phyloP scores from a whole-genome alignment of 2,113 vertebrate genomes.

The Ceyx cyanopectus region DNA sequence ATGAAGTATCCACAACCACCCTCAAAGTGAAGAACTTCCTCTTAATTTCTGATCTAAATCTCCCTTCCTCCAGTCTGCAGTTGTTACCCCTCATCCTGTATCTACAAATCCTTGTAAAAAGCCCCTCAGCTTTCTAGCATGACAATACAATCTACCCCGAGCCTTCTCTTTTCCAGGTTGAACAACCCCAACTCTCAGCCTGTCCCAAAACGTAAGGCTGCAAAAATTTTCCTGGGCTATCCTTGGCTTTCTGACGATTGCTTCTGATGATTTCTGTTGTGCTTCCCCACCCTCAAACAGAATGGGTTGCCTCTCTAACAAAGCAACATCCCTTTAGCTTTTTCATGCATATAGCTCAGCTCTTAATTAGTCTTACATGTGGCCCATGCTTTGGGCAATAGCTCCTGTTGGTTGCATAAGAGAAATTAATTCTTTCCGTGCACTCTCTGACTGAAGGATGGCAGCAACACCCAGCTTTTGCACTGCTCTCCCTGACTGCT shows the following conservation, averaged over 20 bases:
- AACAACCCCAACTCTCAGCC: no score
- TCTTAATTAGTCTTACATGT: neutral
- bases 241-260: neutral
- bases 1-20: no score
- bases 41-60: no score
- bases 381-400: neutral
- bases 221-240: neutral
- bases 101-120: no score
- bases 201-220: neutral
- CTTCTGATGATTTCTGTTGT: neutral
- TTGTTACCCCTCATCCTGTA: no score
- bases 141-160: no score
- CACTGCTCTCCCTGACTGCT: neutral
- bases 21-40: no score
- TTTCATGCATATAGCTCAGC: neutral
- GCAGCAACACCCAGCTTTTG: conserved; percentile 21
- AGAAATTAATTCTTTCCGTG: neutral
- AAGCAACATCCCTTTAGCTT: neutral
- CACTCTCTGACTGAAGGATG: neutral
- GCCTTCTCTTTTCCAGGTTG: no score
- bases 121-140: no score
- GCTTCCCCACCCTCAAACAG: neutral
- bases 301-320: neutral
- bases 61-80: no score
- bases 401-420: neutral